Base-by-base conservation (phyloP, 1,140 invertebrate genomes). In the Agrypnia vestita region DNA sequence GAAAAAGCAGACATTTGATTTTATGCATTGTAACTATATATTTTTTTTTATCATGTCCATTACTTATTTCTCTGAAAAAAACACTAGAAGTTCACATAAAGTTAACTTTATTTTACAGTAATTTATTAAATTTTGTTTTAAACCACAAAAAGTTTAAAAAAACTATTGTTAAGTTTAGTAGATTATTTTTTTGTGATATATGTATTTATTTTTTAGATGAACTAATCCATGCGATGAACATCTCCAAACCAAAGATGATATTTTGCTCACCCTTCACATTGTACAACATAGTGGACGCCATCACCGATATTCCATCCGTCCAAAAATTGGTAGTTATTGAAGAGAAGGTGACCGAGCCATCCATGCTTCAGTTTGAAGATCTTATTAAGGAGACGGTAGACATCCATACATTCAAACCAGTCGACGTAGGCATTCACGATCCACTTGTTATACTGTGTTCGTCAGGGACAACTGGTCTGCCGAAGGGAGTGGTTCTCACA, bases 401-500 rank as follows among this genome's bases (percentile, higher is more conserved):
- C 17, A 43, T 73, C 0, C 13, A 86, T 61, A 85, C 85, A 49
- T 90, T 88, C 76, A 83, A 72, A 11, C 62, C 87, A 19, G 84
- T 81, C 35, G 85, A 88, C 85, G 87, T 89, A 0, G 86, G 88
- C 83, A 86, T 87, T 10, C 80, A 76, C 7, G 84, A 86, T n/a
- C n/a, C n/a, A n/a, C n/a, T n/a, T n/a, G n/a, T n/a, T n/a, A n/a
- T n/a, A n/a, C n/a, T n/a, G n/a, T 1, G 87, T 71, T 90, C 89
- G 0, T 90, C 88, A 0, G 88, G 88, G 7, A 90, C 88, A 10
- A 89, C 94, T 62, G 94, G 95, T 13, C 86, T 95, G 55, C 96
- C 96, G 0, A 98, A 98, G 88, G 96, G 96, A 49, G 97, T 97
- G 0, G 92, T 94, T 87, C 87, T 97, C 0, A 96, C 95, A 1